Base-by-base conservation (phyloP, 2,113 vertebrate species). In the Edolisoma coerulescens region DNA sequence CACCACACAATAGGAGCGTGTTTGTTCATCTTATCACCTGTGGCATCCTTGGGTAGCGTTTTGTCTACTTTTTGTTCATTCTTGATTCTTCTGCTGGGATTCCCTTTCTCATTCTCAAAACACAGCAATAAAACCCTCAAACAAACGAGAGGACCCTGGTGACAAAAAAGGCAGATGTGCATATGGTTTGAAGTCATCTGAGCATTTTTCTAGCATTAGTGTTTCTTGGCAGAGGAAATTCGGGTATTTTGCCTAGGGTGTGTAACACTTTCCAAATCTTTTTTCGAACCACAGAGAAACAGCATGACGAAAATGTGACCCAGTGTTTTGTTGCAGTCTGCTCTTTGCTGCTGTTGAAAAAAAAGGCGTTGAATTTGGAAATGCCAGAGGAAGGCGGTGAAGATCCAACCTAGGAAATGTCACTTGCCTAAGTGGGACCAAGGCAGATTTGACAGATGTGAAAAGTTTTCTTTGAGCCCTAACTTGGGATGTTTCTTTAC, bases 131-230 rank as follows among this genome's bases (percentile, higher is more conserved):
- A 77, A 88, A 16, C 3, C 11, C 30, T 11, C 19, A 45, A 59
- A 71, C 30, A 87, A 54, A n/a, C 0, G 0, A 64, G 80, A 84
- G 49, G 49, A 35, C 22, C 14, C 33, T 59, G 53, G 69, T 69
- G 61, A 92, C 73, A 73, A 33, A 53, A 78, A 85, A 52, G 57
- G 73, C 61, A 95, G 94, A 96, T 89, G 35, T 49, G 50, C 7
- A 0, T 91, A 65, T 27, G 44, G 49, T 95, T 96, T 89, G 50
- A 69, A 95, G 77, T 92, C 92, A 93, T 95, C 92, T 93, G 87
- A 95, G 47, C 94, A 95, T 96, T 96, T 93, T 97, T 97, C 54
- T 90, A 89, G 89, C 63, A 2, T 97, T 96, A 96, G 87, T 26
- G 52, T 95, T 94, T 96, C 84, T 95, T 96, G 91, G 96, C 96